phyloP scores from a whole-genome alignment of 2,888 invertebrate species.

The Sceliomorpha sp. region DNA sequence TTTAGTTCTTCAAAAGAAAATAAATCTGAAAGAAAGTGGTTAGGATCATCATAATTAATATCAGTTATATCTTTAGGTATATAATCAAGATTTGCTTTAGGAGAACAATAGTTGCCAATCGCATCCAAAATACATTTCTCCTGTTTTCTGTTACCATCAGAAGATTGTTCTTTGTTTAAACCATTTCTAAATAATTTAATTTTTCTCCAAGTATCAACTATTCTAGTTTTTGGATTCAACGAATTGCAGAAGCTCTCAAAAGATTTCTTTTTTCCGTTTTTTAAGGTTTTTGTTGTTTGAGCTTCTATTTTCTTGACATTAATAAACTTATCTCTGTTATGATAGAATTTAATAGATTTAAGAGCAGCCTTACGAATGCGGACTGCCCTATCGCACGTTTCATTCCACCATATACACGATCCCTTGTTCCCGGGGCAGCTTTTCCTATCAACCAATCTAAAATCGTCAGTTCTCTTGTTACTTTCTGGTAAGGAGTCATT shows the following conservation, averaged over 20 bases:
- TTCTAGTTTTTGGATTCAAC: slow-evolving; percentile 5
- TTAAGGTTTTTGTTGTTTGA: slow-evolving; percentile 12
- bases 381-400: slow-evolving; percentile 22
- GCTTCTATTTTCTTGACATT: slow-evolving; percentile 29
- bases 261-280: slow-evolving; percentile 21
- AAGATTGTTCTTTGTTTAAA: slow-evolving; percentile 2
- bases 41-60: not conserved
- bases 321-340: slow-evolving; percentile 13
- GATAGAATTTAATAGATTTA: slow-evolving; percentile 25
- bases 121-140: slow-evolving; percentile 6
- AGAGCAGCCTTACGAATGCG: slow-evolving; percentile 29
- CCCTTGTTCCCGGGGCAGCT: too few relatives aligned
- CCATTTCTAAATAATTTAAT: slow-evolving; percentile 31
- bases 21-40: slow-evolving; percentile 1
- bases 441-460: not conserved
- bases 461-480: not conserved
- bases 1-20: slow-evolving; percentile 22
- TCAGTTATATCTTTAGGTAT: slow-evolving; percentile 2
- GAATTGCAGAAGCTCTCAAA: slow-evolving; percentile 21
- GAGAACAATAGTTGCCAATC: slow-evolving; percentile 6
- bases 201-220: slow-evolving; percentile 21
- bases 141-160: slow-evolving; percentile 11
- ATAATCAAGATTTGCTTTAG: not conserved
- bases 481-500: not conserved
- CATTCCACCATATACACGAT: slow-evolving; percentile 52